Evolutionary conservation across 2,113 vertebrate species (phyloP), one percentile per base, ranked within the genome.

Genomic region (Vulpes vulpes): DNA sequence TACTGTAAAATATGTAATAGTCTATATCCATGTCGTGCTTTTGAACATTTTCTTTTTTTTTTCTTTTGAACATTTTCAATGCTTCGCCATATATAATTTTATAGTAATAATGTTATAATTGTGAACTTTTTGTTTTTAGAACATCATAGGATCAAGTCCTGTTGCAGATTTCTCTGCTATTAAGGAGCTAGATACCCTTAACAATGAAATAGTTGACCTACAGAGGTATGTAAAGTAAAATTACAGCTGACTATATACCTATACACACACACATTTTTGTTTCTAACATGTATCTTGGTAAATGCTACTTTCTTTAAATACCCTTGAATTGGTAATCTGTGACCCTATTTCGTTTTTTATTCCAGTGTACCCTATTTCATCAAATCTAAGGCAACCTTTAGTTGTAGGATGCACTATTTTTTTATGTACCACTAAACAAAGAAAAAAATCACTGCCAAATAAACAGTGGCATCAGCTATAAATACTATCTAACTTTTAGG

Each of bases 151-250:
- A 92, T 98, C 51, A 67, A 99, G 99, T 98, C 98, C 99, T 96
- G 98, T 99, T 90, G 99, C 99, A 89, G 99, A 99, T 98, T 99
- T 99, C 98, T 99, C 99, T 97, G 99, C 99, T 97, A 99, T 99
- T 98, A 99, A 99, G 98, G 99, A 99, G 96, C 99, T 99, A 96
- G 99, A 99, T 98, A 99, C 99, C 0, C 99, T 99, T 97, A 99
- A 99, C 98, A 99, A 99, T 93, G 99, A 99, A 99, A 99, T 99
- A 97, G 98, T 99, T 89, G 99, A 99, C 93, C 98, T 99, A 86
- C 99, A 99, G 98, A 99, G 99, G 99, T 99, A 98, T 83, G 98
- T 96, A 97, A 98, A 97, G 3, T 97, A 92, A 95, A 95, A 97
- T 27, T 71, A 64, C 19, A 91, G 49, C 69, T 27, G 38, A 14